Evolutionary conservation across 2,113 vertebrate species (phyloP).

Genomic region (Tautogolabrus adspersus): DNA sequence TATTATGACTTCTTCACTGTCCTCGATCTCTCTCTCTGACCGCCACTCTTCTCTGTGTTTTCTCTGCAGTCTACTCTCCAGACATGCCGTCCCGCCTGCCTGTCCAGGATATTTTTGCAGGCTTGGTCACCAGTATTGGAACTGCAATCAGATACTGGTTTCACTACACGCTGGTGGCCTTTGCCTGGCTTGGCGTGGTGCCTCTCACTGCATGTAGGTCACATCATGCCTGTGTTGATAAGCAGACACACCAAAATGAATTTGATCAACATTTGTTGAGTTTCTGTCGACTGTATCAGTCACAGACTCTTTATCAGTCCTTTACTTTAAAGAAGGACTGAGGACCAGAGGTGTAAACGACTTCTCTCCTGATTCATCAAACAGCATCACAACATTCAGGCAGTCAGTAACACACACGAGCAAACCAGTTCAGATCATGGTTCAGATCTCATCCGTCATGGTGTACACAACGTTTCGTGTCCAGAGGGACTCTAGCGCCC

Average conservation of each 20-base stretch:
- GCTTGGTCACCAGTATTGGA: constrained; percentile 96
- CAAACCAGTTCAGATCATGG: too few species aligned
- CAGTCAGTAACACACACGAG: too few species aligned
- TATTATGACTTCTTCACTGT: too few species aligned
- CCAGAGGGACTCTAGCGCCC: too few species aligned
- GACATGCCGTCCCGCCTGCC: constrained; percentile 99
- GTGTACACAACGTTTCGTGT: too few species aligned
- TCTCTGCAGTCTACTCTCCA: constrained; percentile 92
- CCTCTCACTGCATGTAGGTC: constrained; percentile 98
- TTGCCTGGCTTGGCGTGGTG: constrained; percentile 98
- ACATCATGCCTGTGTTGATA: not conserved
- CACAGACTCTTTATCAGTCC: too few species aligned
- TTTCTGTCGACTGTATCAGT: too few species aligned
- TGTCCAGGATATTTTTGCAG: constrained; percentile 97
- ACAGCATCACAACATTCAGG: too few species aligned
- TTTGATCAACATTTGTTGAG: not conserved
- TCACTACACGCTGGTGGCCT: constrained; percentile 99
- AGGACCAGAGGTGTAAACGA: too few species aligned
- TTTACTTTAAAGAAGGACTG: too few species aligned
- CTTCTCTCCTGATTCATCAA: too few species aligned
- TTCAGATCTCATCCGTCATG: too few species aligned
- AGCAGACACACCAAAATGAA: not conserved
- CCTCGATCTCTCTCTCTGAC: not conserved
- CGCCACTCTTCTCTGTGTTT: not conserved
- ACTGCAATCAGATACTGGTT: constrained; percentile 99